Evolutionary conservation across 2,888 invertebrate genomes (phyloP).

Genomic region (Therioaphis trifolii): DNA sequence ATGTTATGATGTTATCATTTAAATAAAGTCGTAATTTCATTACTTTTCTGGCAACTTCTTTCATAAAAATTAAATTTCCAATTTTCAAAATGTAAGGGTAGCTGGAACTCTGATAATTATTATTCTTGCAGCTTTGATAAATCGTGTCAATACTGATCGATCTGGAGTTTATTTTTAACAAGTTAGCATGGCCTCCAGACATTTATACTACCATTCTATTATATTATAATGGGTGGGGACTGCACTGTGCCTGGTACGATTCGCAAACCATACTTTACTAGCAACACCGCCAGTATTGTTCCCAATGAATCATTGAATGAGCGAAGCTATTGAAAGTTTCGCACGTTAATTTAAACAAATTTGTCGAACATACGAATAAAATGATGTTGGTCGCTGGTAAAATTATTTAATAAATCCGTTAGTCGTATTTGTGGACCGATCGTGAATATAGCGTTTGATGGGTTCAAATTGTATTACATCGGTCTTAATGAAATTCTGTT

Average conservation of each 20-base stretch:
- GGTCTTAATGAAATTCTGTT: background rate
- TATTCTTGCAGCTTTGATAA: background rate
- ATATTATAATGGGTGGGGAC: constrained; percentile 18
- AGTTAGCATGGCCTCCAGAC: constrained; percentile 30
- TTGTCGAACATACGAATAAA: constrained; percentile 1
- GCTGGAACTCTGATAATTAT: background rate
- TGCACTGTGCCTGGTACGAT: constrained; percentile 54
- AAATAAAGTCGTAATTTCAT: background rate
- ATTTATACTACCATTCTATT: constrained; percentile 21
- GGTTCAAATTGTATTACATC: background rate
- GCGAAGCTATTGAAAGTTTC: constrained; percentile 43
- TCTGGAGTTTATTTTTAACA: constrained; percentile 49
- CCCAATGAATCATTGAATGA: constrained; percentile 1
- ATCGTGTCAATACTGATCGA: constrained; percentile 45
- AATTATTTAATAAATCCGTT: background rate
- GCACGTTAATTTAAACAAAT: constrained; percentile 55
- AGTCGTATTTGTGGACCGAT: background rate
- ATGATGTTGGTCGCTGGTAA: background rate
- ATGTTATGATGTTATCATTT: background rate
- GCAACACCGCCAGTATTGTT: constrained; percentile 23
- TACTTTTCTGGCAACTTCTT: background rate
- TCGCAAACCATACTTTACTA: constrained; percentile 34
- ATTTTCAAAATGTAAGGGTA: background rate
- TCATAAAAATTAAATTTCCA: background rate
- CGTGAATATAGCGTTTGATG: background rate